These are phyloP conservation scores for Mactromeris polynyma DNA, from an alignment of 2,888 invertebrate species.

Conservation along the genomic window DNA sequence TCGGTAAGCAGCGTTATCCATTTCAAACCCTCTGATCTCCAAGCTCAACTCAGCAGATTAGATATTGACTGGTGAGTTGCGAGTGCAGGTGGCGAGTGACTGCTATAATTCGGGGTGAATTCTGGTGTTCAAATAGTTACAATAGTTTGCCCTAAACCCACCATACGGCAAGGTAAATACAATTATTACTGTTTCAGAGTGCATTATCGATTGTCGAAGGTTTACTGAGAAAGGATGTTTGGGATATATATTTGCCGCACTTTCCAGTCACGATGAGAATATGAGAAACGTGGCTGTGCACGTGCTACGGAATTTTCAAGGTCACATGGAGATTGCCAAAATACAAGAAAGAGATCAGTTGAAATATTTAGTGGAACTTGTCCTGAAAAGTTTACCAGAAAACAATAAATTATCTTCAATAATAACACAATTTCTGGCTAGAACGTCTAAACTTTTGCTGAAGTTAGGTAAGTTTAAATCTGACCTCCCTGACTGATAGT, in stretches of 20 bases:
- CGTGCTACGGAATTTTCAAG: constrained; percentile 92
- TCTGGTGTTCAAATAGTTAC: no score
- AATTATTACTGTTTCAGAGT: constrained; percentile 88
- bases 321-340: constrained; percentile 90
- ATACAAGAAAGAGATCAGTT: constrained; percentile 90
- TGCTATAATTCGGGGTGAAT: no score
- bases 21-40: no score
- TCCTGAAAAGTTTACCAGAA: constrained; percentile 90
- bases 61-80: no score
- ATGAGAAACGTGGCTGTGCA: constrained; percentile 92
- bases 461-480: constrained; percentile 90
- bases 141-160: no score
- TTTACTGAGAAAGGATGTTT: constrained; percentile 92
- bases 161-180: no score
- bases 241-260: constrained; percentile 91
- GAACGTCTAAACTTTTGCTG: constrained; percentile 91
- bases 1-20: no score
- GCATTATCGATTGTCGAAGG: constrained; percentile 91
- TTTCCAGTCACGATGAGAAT: constrained; percentile 91
- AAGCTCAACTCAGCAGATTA: no score
- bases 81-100: no score
- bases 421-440: constrained; percentile 91
- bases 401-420: constrained; percentile 89
- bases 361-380: constrained; percentile 90
- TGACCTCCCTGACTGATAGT: no score